Conservation (phyloP, 1,140 invertebrate genomes). For the Holcopasites calliopsidis region DNA sequence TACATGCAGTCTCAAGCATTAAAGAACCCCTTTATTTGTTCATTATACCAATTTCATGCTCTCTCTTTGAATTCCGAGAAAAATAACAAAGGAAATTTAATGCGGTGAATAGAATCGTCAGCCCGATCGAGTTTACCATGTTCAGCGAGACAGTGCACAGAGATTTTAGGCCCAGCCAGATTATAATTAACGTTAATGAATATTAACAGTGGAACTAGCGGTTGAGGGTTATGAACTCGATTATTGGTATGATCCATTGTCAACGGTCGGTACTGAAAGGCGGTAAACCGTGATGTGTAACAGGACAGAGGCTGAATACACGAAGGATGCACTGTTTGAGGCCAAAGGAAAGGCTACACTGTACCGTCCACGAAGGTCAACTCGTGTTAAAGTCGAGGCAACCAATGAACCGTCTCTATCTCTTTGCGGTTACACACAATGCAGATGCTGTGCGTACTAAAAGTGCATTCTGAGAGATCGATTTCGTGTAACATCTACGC, state of each 20-base stretch:
- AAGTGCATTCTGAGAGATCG: slow-evolving; percentile 27
- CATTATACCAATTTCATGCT: not conserved
- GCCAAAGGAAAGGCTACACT: slow-evolving; percentile 27
- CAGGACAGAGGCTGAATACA: slow-evolving; percentile 57
- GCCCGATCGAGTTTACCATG: slow-evolving; percentile 27
- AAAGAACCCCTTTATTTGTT: not conserved
- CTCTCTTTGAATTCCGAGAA: not conserved
- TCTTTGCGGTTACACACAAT: slow-evolving; percentile 52
- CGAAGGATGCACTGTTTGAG: slow-evolving; percentile 56
- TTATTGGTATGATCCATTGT: slow-evolving; percentile 57
- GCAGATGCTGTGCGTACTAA: slow-evolving; percentile 25
- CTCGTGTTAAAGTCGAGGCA: slow-evolving; percentile 39
- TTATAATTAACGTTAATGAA: slow-evolving; percentile 44
- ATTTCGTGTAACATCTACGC: slow-evolving; percentile 7
- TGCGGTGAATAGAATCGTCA: not conserved
- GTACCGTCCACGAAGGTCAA: slow-evolving; percentile 54
- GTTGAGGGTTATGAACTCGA: not conserved
- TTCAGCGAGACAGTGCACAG: not conserved
- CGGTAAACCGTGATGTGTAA: slow-evolving; percentile 59
- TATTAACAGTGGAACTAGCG: not conserved
- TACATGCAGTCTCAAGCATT: not conserved
- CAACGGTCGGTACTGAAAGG: slow-evolving; percentile 22
- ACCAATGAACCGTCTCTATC: slow-evolving; percentile 39
- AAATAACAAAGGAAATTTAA: not conserved
- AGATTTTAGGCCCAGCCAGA: not conserved